Base-by-base conservation (phyloP, 2,797 vertebrate genomes). In the Chaenodraco wilsoni region DNA sequence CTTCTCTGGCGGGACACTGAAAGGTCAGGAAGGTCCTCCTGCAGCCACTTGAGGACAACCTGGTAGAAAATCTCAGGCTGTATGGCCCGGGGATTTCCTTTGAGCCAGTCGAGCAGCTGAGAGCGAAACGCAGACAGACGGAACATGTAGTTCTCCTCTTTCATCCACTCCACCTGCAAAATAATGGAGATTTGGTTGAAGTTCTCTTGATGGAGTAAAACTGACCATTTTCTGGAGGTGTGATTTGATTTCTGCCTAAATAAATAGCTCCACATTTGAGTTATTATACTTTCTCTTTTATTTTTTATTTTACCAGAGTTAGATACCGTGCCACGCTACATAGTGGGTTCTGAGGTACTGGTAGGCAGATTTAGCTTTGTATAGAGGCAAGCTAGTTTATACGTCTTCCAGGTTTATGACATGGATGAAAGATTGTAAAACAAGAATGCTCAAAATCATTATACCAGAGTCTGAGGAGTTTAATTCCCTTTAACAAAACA, bases 141-240 rank as follows among this genome's bases (percentile, higher is more conserved):
- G 85, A 99, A 99, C 93, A 99, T 96, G 80, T 99, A 99, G 81
- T 99, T 99, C 65, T 99, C 95, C 84, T 99, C 98, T 74, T 94
- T 94, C 89, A 96, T 96, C 98, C 98, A 99, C 76, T 98, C 96
- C 78, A 97, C 97, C 96, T 97, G 85, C 37, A 59, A 79, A 59
- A 61, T 1, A 74, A 21, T 0, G 9, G 11, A 0, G 3, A 70
- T 15, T 33, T 11, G 0, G 49, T 10, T 19, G 3, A 37, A 44
- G 33, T 5, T 5, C 15, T 55, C 11, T 37, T 14, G 12, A 66
- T 9, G 2, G 15, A 49, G 9, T 23, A 14, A 44, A 62, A n/a
- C 17, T 49, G 27, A 13, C 41, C 17, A 33, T n/a, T 4, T 0
- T 44, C n/a, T 31, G 37, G 4, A 52, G 9, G 2, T 51, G 9